Conservation (phyloP, 2,888 invertebrate species). For the Germaria angustata region DNA sequence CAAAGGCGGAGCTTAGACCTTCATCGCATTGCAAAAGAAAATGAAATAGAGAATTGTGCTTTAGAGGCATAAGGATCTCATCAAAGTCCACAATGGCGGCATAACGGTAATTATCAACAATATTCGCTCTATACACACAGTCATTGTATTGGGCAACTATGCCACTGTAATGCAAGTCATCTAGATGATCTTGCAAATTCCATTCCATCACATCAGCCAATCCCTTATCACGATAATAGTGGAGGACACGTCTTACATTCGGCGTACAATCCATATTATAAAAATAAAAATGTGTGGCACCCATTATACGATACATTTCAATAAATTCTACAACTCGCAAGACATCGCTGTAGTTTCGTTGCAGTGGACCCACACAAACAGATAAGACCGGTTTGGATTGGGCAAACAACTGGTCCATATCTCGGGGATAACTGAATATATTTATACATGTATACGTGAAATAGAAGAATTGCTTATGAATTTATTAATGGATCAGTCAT, state of each 20-base stretch:
- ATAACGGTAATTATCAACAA: conserved; percentile 85
- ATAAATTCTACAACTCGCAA: conserved; percentile 81
- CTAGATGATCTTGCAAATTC: conserved; percentile 75
- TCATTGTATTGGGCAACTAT: conserved; percentile 95
- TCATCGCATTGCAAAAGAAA: conserved; percentile 75
- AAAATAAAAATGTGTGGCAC: conserved; percentile 80
- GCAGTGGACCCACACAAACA: conserved; percentile 80
- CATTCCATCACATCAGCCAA: conserved; percentile 79
- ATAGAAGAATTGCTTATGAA: neutral
- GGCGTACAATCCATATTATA: conserved; percentile 79
- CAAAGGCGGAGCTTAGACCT: conserved; percentile 77
- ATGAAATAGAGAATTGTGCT: conserved; percentile 85
- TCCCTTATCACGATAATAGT: conserved; percentile 75
- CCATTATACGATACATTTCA: conserved; percentile 80
- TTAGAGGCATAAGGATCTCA: conserved; percentile 90
- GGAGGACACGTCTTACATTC: conserved; percentile 77
- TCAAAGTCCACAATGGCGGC: conserved; percentile 92
- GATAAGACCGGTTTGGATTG: conserved; percentile 75
- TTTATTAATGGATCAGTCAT: too few relatives aligned
- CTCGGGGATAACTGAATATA: conserved; percentile 72
- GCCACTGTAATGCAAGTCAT: conserved; percentile 83
- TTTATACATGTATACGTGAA: too few relatives aligned
- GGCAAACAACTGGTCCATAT: conserved; percentile 72
- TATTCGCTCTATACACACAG: conserved; percentile 93
- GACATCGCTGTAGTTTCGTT: conserved; percentile 78